Evolutionary conservation across 2,797 vertebrate species (phyloP).

Genomic region (Calcarius lapponicus): DNA sequence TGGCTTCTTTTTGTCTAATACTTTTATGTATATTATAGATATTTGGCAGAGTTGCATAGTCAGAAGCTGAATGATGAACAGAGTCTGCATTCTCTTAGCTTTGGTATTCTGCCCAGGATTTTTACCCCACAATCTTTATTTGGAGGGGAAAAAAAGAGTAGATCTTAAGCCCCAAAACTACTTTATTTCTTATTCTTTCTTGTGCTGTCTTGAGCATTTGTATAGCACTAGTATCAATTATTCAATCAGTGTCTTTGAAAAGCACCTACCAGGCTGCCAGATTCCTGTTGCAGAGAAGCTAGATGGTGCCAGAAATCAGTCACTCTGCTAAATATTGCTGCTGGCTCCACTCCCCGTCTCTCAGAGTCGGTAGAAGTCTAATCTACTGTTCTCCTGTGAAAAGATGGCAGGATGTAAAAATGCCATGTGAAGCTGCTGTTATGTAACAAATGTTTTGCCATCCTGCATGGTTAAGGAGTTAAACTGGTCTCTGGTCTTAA

Average conservation of each 20-base stretch:
- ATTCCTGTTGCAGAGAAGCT: constrained; percentile 8
- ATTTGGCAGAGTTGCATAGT: background rate
- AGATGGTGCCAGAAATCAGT: constrained; percentile 61
- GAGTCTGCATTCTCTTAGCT: background rate
- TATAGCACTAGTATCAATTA: constrained; percentile 12
- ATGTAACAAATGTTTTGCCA: constrained; percentile 9
- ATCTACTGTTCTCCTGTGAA: constrained; percentile 31
- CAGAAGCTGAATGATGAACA: background rate
- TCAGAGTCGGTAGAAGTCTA: constrained; percentile 12
- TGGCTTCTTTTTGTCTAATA: background rate
- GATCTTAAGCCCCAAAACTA: background rate
- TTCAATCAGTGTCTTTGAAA: constrained; percentile 37
- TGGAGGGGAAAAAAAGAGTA: too few species aligned
- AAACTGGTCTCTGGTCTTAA: background rate
- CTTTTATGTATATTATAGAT: background rate
- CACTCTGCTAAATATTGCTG: constrained; percentile 59
- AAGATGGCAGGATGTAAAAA: constrained; percentile 33
- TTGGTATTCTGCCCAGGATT: background rate
- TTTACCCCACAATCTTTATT: background rate
- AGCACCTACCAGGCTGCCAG: constrained; percentile 45
- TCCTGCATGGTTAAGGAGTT: background rate
- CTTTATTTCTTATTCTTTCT: background rate
- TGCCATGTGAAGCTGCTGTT: constrained; percentile 7
- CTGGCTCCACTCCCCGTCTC: constrained; percentile 51
- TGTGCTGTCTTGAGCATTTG: background rate